Conservation (phyloP, 1,140 invertebrate species). For the Atta cephalotes region DNA sequence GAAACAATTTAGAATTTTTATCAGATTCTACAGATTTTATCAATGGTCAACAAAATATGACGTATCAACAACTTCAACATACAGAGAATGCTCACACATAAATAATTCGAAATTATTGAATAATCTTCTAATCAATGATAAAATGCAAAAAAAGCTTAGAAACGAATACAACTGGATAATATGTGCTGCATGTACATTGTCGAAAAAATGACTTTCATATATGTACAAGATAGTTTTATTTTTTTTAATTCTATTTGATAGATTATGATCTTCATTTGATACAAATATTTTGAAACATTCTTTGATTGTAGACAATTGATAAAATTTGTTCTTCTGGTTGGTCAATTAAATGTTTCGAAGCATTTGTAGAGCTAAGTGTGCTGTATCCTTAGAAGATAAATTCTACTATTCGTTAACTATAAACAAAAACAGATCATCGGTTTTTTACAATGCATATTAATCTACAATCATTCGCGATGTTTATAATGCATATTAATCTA, state of each 20-base stretch:
- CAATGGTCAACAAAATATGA: constrained; percentile 38
- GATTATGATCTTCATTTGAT: not conserved
- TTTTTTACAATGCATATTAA: constrained; percentile 21
- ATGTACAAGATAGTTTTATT: not conserved
- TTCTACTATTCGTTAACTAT: not conserved
- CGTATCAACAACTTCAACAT: not conserved
- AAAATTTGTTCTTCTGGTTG: too few relatives aligned
- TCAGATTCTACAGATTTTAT: not conserved
- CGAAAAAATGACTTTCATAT: not conserved
- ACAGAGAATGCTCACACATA: not conserved
- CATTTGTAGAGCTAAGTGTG: too few relatives aligned
- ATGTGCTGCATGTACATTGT: not conserved
- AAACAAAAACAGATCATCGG: not conserved
- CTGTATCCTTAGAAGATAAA: not conserved
- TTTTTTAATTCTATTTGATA: not conserved
- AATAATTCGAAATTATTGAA: not conserved
- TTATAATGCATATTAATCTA: not conserved
- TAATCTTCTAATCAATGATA: not conserved
- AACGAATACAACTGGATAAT: not conserved
- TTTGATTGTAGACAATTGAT: too few relatives aligned
- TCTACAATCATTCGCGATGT: not conserved
- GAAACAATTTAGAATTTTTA: not conserved
- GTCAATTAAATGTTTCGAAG: too few relatives aligned
- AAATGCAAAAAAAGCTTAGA: not conserved
- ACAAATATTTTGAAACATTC: too few relatives aligned